These are phyloP conservation scores for Potamilus streckersoni DNA, from an alignment of 1,140 invertebrate species.

Conservation along the genomic window DNA sequence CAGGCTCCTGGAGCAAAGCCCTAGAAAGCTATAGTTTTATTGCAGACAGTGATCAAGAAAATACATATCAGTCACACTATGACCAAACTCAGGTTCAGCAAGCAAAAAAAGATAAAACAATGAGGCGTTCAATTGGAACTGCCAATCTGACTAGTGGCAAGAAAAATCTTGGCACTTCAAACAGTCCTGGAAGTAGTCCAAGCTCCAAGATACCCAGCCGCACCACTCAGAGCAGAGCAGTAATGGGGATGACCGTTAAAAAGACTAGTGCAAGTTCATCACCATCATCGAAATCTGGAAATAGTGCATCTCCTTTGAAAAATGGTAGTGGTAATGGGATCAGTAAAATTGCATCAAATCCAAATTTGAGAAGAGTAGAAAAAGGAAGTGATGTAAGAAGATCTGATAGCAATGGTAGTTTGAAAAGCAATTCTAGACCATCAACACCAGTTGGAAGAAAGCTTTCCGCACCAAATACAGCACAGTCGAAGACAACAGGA, in stretches of 20 bases:
- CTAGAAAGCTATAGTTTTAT: conserved; percentile 40
- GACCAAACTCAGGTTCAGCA: conserved; percentile 30
- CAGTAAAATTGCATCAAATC: conserved; percentile 31
- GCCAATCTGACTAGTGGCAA: background rate
- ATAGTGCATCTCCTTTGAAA: conserved; percentile 37
- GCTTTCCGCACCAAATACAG: conserved; percentile 2
- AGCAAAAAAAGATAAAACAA: conserved; percentile 23
- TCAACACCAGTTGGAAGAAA: conserved; percentile 47
- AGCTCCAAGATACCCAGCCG: conserved; percentile 24
- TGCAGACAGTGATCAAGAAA: conserved; percentile 32
- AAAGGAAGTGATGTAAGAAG: conserved; percentile 63
- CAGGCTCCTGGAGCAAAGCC: conserved; percentile 47
- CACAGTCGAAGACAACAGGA: conserved; percentile 2
- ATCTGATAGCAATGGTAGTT: conserved; percentile 59
- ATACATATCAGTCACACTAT: conserved; percentile 12
- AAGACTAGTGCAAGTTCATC: conserved; percentile 31
- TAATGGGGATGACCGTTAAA: conserved; percentile 5
- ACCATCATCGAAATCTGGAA: conserved; percentile 39
- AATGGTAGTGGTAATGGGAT: conserved; percentile 35
- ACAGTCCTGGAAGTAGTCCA: background rate
- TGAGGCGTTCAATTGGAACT: conserved; percentile 10
- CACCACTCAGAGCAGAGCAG: conserved; percentile 31
- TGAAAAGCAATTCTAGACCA: conserved; percentile 62
- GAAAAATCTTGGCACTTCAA: conserved; percentile 1
- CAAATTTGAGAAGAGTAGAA: conserved; percentile 34